These are phyloP conservation scores for Euthynnus affinis DNA, from an alignment of 2,797 vertebrate species.

Conservation along the genomic window DNA sequence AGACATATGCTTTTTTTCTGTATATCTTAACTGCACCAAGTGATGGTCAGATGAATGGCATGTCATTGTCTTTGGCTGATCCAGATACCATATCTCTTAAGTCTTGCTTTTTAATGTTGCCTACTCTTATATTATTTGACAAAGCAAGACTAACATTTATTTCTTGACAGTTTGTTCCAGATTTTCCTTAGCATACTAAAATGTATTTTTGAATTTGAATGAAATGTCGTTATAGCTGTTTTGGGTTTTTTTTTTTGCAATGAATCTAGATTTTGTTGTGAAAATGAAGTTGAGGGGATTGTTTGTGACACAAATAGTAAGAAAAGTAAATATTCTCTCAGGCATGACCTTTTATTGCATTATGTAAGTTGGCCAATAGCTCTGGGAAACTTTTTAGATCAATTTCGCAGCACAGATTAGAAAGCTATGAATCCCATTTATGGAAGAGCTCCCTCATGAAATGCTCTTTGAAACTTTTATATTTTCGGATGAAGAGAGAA, in stretches of 20 bases:
- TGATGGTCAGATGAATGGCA: slow-evolving; percentile 45
- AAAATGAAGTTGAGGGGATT: slow-evolving; percentile 50
- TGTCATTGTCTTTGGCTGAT: slow-evolving; percentile 10
- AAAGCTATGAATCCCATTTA: slow-evolving; percentile 90
- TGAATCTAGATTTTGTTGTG: slow-evolving; percentile 52
- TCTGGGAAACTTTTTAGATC: slow-evolving; percentile 90
- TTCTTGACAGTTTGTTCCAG: slow-evolving; percentile 51
- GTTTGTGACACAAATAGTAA: slow-evolving; percentile 81
- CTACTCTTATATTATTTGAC: slow-evolving; percentile 35
- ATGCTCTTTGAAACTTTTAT: slow-evolving; percentile 88
- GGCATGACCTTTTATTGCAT: slow-evolving; percentile 82
- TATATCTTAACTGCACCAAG: slow-evolving; percentile 15
- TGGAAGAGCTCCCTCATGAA: slow-evolving; percentile 88
- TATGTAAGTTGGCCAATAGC: slow-evolving; percentile 86
- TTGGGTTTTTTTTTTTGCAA: slow-evolving; percentile 26
- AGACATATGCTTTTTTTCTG: slow-evolving; percentile 11
- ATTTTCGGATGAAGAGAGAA: slow-evolving; percentile 86
- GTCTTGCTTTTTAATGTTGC: slow-evolving; percentile 20
- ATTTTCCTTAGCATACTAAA: slow-evolving; percentile 21
- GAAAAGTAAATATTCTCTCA: slow-evolving; percentile 87
- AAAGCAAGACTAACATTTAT: slow-evolving; percentile 18
- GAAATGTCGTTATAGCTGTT: slow-evolving; percentile 34
- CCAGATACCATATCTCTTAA: slow-evolving; percentile 8
- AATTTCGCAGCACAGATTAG: slow-evolving; percentile 89
- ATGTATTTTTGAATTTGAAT: slow-evolving; percentile 46